phyloP scores from a whole-genome alignment of 2,888 invertebrate genomes.

The Balanococcus diminutus region DNA sequence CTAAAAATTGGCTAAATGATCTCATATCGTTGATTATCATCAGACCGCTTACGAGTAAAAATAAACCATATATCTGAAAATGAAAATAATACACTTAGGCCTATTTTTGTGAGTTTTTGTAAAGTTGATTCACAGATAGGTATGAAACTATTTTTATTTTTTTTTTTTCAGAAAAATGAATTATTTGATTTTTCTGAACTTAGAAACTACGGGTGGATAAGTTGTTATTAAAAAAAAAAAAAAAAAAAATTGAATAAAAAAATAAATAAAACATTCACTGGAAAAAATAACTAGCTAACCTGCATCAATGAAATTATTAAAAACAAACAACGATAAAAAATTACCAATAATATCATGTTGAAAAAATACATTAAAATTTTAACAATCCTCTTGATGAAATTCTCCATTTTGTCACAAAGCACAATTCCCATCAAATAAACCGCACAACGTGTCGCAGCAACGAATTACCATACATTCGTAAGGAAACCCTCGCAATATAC shows the following conservation, averaged over 20 bases:
- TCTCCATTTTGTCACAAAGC: constrained; percentile 13
- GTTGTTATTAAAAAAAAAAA: not conserved
- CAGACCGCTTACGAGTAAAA: constrained; percentile 44
- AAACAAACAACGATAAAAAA: not conserved
- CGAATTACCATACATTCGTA: constrained; percentile 10
- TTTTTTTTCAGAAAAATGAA: not conserved
- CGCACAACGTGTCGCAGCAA: not conserved
- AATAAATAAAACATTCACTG: not conserved
- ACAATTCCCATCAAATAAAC: constrained; percentile 12
- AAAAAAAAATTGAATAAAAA: not conserved
- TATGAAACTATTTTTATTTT: no score
- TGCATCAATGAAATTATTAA: no score
- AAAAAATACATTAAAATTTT: constrained; percentile 40
- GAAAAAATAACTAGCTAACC: no score
- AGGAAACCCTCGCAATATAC: not conserved
- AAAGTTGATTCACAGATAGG: no score
- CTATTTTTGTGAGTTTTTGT: no score
- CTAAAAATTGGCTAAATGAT: constrained; percentile 31
- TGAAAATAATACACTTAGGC: not conserved
- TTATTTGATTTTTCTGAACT: no score
- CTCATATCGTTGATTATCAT: constrained; percentile 43
- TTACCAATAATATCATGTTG: constrained; percentile 45
- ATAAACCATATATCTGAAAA: constrained; percentile 48
- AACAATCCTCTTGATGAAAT: constrained; percentile 15
- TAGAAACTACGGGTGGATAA: no score